phyloP scores from a whole-genome alignment of 2,888 invertebrate genomes.

The Synanthedon andrenaeformis region DNA sequence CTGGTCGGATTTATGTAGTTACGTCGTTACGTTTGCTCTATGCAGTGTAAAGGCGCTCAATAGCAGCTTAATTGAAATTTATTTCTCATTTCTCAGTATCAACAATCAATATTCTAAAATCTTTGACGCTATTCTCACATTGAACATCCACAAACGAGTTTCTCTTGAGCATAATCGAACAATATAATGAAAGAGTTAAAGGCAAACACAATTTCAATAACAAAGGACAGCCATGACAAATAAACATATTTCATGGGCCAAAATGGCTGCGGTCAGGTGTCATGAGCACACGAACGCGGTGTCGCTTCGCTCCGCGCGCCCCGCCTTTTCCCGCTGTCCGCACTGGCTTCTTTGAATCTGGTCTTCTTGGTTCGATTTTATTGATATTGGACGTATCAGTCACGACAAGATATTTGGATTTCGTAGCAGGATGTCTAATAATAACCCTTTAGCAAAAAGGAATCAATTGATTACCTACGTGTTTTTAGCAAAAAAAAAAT shows the following conservation, averaged over 20 bases:
- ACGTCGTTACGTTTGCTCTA: not conserved
- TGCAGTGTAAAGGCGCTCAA: conserved; percentile 41
- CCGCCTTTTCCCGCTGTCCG: conserved; percentile 16
- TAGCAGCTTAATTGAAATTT: conserved; percentile 68
- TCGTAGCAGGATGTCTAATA: no score
- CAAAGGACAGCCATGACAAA: conserved; percentile 67
- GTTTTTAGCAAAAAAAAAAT: conserved; percentile 2
- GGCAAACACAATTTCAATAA: conserved; percentile 70
- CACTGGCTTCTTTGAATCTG: no score
- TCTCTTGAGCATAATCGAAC: conserved; percentile 62
- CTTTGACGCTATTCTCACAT: conserved; percentile 58
- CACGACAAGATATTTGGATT: no score
- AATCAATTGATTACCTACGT: no score
- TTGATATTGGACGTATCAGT: no score
- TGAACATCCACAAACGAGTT: conserved; percentile 62
- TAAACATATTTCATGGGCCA: conserved; percentile 70
- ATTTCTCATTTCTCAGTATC: conserved; percentile 69
- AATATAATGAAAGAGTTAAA: conserved; percentile 69
- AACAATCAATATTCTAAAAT: conserved; percentile 70
- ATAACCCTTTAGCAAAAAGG: no score
- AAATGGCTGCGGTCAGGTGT: conserved; percentile 71
- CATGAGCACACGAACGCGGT: conserved; percentile 22
- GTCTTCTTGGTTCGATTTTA: no score
- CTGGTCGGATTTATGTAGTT: not conserved
- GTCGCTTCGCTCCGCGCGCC: conserved; percentile 25